Evolutionary conservation across 2,888 invertebrate species (phyloP), one percentile per base, ranked within the genome.

Genomic region (Lysandra coridon): DNA sequence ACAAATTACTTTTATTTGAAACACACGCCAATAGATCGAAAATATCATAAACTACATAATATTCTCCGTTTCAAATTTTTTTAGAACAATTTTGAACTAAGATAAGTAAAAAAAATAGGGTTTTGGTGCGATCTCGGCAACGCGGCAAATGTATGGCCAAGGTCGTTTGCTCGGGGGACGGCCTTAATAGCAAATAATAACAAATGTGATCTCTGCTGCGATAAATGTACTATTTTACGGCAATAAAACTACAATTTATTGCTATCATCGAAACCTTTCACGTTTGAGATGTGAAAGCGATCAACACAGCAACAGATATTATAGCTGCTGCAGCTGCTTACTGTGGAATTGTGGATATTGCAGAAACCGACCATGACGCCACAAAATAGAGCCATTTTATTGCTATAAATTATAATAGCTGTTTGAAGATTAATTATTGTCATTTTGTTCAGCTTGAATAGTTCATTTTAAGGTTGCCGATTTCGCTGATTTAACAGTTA

Each of bases 291-390:
- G 81, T 81, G 80, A 81, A 80, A 81, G 81, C 79, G 79, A 78
- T 33, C 78, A 79, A 80, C 79, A 78, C 40, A 73, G 75, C 60
- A 75, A 75, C 78, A 60, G 80, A 81, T 78, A n/a, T 80, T 74
- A 75, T n/a, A 23, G 40, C 49, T 73, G 74, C 74, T 73, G 57
- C 62, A 60, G 79, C 62, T 77, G 60, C 64, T 74, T 79, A 79
- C 17, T 17, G 73, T 73, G 23, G 23, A 23, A 23, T 23, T 23
- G 75, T 60, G n/a, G 79, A 79, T 64, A 80, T 73, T 33, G 78
- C 79, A 57, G 78, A 81, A 80, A 81, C 81, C 83, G 85, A 88
- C 86, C 90, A 88, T 89, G 88, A 90, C 90, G 87, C 62, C 49
- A 76, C 75, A 86, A 84, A 88, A 88, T 74, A 74, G 60, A 62